phyloP scores from a whole-genome alignment of 2,888 invertebrate species.

The Celastrina argiolus region DNA sequence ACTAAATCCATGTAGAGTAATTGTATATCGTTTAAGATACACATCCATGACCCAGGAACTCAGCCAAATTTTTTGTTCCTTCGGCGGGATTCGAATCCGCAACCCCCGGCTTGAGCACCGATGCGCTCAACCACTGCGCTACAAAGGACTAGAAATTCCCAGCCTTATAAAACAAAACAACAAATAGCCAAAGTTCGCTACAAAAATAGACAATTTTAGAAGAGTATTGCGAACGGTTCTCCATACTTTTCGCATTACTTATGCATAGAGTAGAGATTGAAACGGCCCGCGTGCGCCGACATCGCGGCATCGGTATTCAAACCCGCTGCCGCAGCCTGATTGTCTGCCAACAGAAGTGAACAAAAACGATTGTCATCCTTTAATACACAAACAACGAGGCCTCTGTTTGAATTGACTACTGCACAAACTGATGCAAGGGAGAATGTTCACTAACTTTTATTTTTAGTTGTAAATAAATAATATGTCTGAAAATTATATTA shows the following conservation, averaged over 20 bases:
- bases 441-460: too few species aligned
- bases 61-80: too few species aligned
- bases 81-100: too few species aligned
- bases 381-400: background rate
- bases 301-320: conserved; percentile 74
- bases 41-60: too few species aligned
- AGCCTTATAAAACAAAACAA: conserved; percentile 23
- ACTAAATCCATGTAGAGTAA: too few species aligned
- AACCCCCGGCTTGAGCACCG: too few species aligned
- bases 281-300: conserved; percentile 66
- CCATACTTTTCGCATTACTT: conserved; percentile 76
- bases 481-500: too few species aligned
- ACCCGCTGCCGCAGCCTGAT: conserved; percentile 56
- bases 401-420: background rate
- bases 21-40: too few species aligned
- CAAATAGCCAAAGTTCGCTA: conserved; percentile 64
- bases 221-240: conserved; percentile 60
- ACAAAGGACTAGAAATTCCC: too few species aligned
- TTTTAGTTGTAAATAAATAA: too few species aligned
- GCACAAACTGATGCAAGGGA: too few species aligned
- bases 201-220: conserved; percentile 71
- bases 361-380: conserved; percentile 36
- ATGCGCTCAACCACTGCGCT: too few species aligned
- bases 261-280: conserved; percentile 77
- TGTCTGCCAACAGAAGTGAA: conserved; percentile 61